Evolutionary conservation across 2,113 vertebrate genomes (phyloP).

Genomic region (Herpetotheres cachinnans): DNA sequence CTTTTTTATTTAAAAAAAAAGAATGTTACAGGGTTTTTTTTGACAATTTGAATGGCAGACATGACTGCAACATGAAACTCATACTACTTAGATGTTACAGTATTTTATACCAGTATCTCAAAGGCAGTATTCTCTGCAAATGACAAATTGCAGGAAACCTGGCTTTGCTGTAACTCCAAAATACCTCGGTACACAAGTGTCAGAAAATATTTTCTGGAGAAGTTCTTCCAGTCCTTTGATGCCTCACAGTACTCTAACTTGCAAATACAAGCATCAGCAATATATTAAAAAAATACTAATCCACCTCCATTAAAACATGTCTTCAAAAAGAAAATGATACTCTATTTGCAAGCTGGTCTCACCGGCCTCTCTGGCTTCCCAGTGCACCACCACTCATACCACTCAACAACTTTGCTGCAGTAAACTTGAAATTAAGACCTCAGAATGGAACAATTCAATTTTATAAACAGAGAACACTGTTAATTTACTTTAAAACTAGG

Average conservation of each 20-base stretch:
- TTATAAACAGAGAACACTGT: not conserved
- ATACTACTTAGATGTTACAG: not conserved
- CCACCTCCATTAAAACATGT: not conserved
- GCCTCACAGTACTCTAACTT: not conserved
- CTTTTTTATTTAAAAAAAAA: not conserved
- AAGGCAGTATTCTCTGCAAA: not conserved
- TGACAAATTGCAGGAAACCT: not conserved
- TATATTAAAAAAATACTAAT: not conserved
- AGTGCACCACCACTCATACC: accelerated
- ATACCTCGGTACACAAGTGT: not conserved
- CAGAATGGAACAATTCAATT: not conserved
- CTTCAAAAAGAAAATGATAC: not conserved
- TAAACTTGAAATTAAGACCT: not conserved
- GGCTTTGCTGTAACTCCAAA: not conserved
- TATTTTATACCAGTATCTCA: not conserved
- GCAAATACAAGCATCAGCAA: not conserved
- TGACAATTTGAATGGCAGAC: not conserved
- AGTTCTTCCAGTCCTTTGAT: not conserved
- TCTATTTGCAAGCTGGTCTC: not conserved
- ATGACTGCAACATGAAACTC: not conserved
- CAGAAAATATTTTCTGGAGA: not conserved
- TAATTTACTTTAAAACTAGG: not conserved
- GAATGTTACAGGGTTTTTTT: not conserved
- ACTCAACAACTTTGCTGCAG: not conserved
- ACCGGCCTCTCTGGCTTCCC: not conserved